Base-by-base conservation (phyloP, 1,140 invertebrate species). In the Psilanteris sp. region DNA sequence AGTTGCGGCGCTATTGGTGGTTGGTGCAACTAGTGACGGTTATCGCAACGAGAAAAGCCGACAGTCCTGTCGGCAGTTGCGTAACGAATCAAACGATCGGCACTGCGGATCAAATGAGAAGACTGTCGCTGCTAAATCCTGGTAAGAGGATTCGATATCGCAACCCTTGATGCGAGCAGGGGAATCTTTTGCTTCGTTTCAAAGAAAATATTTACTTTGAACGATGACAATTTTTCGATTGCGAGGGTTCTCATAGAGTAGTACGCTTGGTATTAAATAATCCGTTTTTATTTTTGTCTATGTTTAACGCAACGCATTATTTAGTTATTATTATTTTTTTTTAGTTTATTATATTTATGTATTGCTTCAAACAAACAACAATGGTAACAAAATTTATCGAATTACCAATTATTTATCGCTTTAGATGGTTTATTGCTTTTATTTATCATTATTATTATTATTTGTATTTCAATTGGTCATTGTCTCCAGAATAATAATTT, bases 1-100 rank as follows among this genome's bases (percentile, higher is more conserved):
- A 44, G 37, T 67, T 46, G 39, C 62, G 18, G 10, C 7, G 16
- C 9, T 52, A 46, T 36, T 36, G 18, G 41, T 22, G 20, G 26
- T 5, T 55, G 52, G 43, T 15, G 44, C 27, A 36, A 54, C 11
- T 27, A 11, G 46, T 50, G 31, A 36, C 46, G 31, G 46, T 50
- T 39, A 71, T 71, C 39, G 44, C 46, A 27, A 26, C 15, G 39
- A 68, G 41, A 39, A 57, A 48, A 68, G 41, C 26, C 43, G 50
- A 48, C 24, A 55, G 31, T 4, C 11, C 26, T 9, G 39, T 32
- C 18, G 57, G n/a, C 50, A 66, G 61, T 73, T 73, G 61, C 52
- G 61, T 66, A 73, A 64, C 70, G 50, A 73, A 73, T 73, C 26
- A 26, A 64, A 73, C 48, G 57, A 64, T 57, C 50, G 46, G 16